A percentile compares a stretch with the other conserved stretches of the same genome.
Conservation (phyloP, 2,888 invertebrate genomes). For the Macrosiphum euphorbiae region DNA sequence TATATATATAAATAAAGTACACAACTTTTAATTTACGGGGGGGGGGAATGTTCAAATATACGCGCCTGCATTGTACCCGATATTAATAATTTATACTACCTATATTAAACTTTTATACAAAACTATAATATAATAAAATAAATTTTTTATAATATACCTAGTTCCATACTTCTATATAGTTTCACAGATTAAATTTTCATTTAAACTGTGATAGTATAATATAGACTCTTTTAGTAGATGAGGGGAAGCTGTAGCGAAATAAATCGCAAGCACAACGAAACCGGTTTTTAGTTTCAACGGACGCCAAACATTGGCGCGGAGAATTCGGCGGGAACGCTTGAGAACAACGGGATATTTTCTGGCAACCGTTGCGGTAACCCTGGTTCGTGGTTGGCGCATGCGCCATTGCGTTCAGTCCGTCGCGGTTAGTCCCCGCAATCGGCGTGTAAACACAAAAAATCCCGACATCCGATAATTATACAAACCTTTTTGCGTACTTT, state of each 20-base stretch:
- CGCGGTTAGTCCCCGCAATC: conserved; percentile 30
- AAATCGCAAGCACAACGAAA: background rate
- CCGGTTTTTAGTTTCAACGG: background rate
- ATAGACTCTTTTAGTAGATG: too few species aligned
- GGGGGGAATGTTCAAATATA: too few species aligned
- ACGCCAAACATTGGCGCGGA: background rate
- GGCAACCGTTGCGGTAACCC: background rate
- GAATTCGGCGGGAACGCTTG: background rate
- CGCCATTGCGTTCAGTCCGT: background rate
- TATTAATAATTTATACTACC: too few species aligned
- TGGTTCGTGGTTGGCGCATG: conserved; percentile 31
- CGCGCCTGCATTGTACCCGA: too few species aligned
- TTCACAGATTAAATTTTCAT: too few species aligned
- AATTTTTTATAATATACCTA: too few species aligned
- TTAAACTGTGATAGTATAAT: too few species aligned
- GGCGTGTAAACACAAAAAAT: conserved; percentile 64
- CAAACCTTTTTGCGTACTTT: background rate
- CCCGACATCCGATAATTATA: conserved; percentile 59
- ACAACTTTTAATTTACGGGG: too few species aligned
- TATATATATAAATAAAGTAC: too few species aligned
- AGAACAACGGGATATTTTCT: conserved; percentile 30
- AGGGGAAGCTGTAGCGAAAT: background rate
- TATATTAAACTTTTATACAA: too few species aligned
- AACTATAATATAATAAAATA: too few species aligned
- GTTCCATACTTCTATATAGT: too few species aligned